Conservation (phyloP, 2,113 vertebrate species). For the Castor canadensis region DNA sequence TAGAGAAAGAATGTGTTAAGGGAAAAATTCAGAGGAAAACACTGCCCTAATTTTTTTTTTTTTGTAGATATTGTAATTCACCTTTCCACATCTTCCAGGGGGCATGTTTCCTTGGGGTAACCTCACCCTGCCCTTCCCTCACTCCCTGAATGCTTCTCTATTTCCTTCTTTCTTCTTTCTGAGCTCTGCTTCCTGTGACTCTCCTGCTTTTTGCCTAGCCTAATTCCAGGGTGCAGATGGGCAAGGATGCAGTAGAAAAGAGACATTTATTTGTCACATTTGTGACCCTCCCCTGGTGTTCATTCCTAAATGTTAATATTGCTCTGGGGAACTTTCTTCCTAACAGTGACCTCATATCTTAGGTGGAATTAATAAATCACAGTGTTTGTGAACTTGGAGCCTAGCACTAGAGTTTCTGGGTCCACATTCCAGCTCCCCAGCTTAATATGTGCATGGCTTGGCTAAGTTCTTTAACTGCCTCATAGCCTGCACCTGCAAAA, state of each 20-base stretch:
- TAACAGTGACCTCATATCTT: not conserved
- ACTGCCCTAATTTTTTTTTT: not conserved
- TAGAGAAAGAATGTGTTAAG: not conserved
- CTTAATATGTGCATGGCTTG: not conserved
- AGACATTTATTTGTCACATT: not conserved
- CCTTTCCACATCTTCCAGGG: not conserved
- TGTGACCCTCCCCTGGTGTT: not conserved
- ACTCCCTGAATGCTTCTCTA: not conserved
- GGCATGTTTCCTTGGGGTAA: not conserved
- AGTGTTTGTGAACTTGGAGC: not conserved
- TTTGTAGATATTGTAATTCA: not conserved
- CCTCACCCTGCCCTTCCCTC: not conserved
- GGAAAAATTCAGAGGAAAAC: not conserved
- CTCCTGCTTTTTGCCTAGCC: not conserved
- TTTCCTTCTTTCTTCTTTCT: not conserved
- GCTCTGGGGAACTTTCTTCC: not conserved
- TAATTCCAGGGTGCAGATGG: not conserved
- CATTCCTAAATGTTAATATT: not conserved
- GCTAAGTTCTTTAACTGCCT: not conserved
- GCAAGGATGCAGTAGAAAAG: not conserved
- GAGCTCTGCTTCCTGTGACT: not conserved
- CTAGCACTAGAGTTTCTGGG: not conserved
- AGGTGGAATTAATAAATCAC: fast-evolving
- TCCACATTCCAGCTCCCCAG: not conserved
- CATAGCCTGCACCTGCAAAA: not conserved